Conservation (phyloP, 1,140 invertebrate genomes). For the Ooceraea biroi region DNA sequence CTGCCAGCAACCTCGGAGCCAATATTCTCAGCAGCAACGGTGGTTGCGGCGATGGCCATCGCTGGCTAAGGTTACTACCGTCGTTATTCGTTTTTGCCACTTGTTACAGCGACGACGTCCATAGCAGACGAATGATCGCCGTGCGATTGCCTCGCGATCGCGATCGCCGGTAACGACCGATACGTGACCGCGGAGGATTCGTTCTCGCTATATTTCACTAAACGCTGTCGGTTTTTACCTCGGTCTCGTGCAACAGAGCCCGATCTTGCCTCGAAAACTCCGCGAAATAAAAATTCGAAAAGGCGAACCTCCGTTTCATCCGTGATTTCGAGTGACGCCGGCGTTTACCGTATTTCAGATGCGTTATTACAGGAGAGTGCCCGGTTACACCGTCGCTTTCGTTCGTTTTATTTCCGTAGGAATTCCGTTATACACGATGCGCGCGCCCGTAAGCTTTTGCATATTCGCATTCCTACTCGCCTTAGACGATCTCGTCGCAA, state of each 20-base stretch:
- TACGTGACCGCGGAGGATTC: conserved; percentile 14
- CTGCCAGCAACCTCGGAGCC: background rate
- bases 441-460: background rate
- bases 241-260: too few relatives aligned
- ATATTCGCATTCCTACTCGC: background rate
- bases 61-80: conserved; percentile 14
- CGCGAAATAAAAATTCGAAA: background rate
- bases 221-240: background rate
- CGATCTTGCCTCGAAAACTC: background rate
- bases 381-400: background rate
- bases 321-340: background rate
- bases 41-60: background rate
- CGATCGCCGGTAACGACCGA: background rate
- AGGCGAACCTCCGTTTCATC: background rate
- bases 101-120: conserved; percentile 16
- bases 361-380: background rate
- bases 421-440: background rate
- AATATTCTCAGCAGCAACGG: conserved; percentile 4
- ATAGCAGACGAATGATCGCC: background rate
- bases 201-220: background rate
- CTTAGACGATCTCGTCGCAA: conserved; percentile 11
- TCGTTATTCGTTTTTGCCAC: conserved; percentile 36
- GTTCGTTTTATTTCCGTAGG: conserved; percentile 27
- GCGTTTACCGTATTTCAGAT: conserved; percentile 15
- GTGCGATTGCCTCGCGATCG: background rate